Evolutionary conservation across 2,888 invertebrate species (phyloP), one percentile per base, ranked within the genome.

Genomic region (Sclerodermus sp.): DNA sequence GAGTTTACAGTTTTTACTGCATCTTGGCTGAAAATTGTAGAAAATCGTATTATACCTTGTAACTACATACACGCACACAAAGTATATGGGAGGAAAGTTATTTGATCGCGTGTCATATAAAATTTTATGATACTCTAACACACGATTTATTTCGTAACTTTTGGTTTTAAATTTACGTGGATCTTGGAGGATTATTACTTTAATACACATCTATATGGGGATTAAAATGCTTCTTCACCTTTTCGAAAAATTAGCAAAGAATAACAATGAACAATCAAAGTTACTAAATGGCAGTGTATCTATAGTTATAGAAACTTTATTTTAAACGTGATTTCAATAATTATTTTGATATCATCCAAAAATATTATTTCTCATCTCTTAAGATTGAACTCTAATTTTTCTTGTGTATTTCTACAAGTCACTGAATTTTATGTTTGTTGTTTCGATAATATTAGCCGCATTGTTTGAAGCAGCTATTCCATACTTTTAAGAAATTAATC

Each of bases 31-130:
- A 55, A 55, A 49, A 53, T 49, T 49, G 18, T 45, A 49, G 15
- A 45, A 53, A 49, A 53, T 5, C 23, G n/a, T 41, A 42, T 32
- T 45, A 41, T 47, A 51, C 42, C 45, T 51, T 51, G 39, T 55
- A 42, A 59, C 55, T 45, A 46, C 37, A 53, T 55, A 49, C 46
- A 47, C 51, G 47, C 58, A 50, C 54, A 59, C 30, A 41, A 47
- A 45, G 14, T 49, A 47, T 43, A 45, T 42, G 38, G 45, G 47
- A 39, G 46, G 45, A 36, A 39, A 14, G 29, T 2, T 38, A 52
- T 50, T 52, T 45, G 58, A 62, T 62, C 36, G 12, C 36, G 32
- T 36, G 43, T 10, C 12, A 34, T 34, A 34, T 34, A 8, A 34
- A 34, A 34, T 12, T n/a, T 34, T 34, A 12, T 8, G 12, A 34